phyloP scores from a whole-genome alignment of 2,888 invertebrate genomes.

The Thecocarcelia acutangulata region DNA sequence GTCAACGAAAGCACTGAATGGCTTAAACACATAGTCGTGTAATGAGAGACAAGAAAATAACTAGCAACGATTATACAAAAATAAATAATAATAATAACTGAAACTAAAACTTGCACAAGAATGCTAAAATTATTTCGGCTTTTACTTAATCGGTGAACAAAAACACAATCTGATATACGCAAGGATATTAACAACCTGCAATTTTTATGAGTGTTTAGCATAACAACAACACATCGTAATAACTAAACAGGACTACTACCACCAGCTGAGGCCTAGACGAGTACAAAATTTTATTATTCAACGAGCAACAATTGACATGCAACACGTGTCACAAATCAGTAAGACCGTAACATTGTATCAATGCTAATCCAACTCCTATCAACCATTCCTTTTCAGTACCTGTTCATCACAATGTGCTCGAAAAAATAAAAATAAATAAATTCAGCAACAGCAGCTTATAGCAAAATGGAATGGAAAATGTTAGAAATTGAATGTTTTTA shows the following conservation, averaged over 20 bases:
- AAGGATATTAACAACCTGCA: constrained; percentile 29
- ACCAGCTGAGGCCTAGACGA: constrained; percentile 17
- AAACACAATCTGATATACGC: constrained; percentile 21
- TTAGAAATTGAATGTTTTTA: constrained; percentile 6
- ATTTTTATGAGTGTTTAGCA: constrained; percentile 4
- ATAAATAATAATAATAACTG: no score
- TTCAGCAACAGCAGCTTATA: constrained; percentile 11
- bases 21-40: no score
- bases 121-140: no score
- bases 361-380: constrained; percentile 56
- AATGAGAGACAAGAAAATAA: no score
- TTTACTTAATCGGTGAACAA: not conserved
- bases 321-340: constrained; percentile 67
- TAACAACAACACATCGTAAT: not conserved
- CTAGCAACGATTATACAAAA: no score
- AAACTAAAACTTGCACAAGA: no score
- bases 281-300: constrained; percentile 57
- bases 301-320: constrained; percentile 67
- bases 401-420: not conserved
- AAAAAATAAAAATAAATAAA: constrained; percentile 7
- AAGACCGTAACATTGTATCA: constrained; percentile 60
- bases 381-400: not conserved
- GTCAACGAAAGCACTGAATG: no score
- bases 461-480: constrained; percentile 14
- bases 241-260: constrained; percentile 15